Conservation (phyloP, 2,888 invertebrate species). For the Drepanosiphum platanoidis region DNA sequence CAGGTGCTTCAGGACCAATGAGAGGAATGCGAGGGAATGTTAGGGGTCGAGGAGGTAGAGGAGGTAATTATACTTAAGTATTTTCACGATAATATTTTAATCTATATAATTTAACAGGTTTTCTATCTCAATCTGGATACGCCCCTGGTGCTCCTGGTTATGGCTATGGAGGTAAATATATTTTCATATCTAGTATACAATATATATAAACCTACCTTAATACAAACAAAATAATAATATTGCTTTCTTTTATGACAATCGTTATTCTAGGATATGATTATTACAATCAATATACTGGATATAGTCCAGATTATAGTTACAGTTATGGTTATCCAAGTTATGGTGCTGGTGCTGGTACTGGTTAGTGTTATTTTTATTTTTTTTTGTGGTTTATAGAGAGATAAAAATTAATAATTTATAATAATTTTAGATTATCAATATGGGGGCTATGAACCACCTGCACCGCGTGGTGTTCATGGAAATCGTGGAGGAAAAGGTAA, state of each 20-base stretch:
- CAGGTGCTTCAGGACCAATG: slow-evolving; percentile 67
- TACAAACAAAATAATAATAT: too few relatives aligned
- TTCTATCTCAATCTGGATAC: slow-evolving; percentile 57
- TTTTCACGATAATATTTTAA: background rate
- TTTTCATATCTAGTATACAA: slow-evolving; percentile 11
- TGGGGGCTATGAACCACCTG: slow-evolving; percentile 75
- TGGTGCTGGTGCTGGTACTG: slow-evolving; percentile 69
- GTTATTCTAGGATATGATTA: slow-evolving; percentile 53
- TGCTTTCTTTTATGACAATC: background rate
- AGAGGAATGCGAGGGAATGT: slow-evolving; percentile 75
- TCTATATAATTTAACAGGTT: slow-evolving; percentile 29
- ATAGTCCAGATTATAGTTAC: slow-evolving; percentile 75
- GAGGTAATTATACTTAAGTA: slow-evolving; percentile 72
- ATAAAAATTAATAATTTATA: background rate
- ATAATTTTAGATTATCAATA: slow-evolving; percentile 73
- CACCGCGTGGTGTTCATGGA: slow-evolving; percentile 60
- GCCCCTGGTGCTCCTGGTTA: slow-evolving; percentile 58
- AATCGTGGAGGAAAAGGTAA: slow-evolving; percentile 62
- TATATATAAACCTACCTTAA: background rate
- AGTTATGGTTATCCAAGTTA: slow-evolving; percentile 80
- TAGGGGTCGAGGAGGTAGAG: slow-evolving; percentile 69
- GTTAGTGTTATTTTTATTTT: slow-evolving; percentile 63
- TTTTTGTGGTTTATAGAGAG: slow-evolving; percentile 69
- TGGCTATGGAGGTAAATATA: slow-evolving; percentile 47
- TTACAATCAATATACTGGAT: slow-evolving; percentile 64